These are phyloP conservation scores for Furcula furcula DNA, from an alignment of 2,888 invertebrate genomes.

Conservation along the genomic window DNA sequence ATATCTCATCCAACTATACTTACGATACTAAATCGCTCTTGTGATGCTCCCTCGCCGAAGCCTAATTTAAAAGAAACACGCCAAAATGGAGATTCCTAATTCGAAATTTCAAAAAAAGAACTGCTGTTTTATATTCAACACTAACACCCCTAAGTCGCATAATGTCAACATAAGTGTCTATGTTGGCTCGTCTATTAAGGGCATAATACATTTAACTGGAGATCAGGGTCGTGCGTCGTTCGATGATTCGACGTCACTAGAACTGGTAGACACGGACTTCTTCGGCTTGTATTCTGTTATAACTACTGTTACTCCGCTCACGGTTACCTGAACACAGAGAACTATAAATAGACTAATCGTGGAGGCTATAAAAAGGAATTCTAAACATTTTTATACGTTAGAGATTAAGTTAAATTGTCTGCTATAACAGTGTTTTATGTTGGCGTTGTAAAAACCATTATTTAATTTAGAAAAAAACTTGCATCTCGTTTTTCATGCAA, in stretches of 20 bases:
- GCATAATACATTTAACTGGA: constrained; percentile 6
- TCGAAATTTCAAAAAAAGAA: constrained; percentile 31
- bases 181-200: not conserved
- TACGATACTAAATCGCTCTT: constrained; percentile 13
- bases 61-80: constrained; percentile 11
- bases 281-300: constrained; percentile 98
- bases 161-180: not conserved
- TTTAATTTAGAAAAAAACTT: too few relatives aligned
- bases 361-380: too few relatives aligned
- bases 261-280: constrained; percentile 71
- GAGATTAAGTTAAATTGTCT: too few relatives aligned
- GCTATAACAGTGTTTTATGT: too few relatives aligned
- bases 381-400: too few relatives aligned
- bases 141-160: constrained; percentile 10
- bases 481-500: too few relatives aligned
- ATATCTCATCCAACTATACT: constrained; percentile 15
- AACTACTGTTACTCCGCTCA: constrained; percentile 97
- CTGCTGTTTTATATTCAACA: constrained; percentile 6
- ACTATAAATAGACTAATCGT: not conserved
- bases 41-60: not conserved
- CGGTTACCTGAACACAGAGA: constrained; percentile 83
- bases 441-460: too few relatives aligned
- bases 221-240: constrained; percentile 75
- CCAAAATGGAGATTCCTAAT: constrained; percentile 12
- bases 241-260: constrained; percentile 75